These are phyloP conservation scores for Pachypeltis micranthus DNA, from an alignment of 1,140 invertebrate genomes.

Conservation along the genomic window DNA sequence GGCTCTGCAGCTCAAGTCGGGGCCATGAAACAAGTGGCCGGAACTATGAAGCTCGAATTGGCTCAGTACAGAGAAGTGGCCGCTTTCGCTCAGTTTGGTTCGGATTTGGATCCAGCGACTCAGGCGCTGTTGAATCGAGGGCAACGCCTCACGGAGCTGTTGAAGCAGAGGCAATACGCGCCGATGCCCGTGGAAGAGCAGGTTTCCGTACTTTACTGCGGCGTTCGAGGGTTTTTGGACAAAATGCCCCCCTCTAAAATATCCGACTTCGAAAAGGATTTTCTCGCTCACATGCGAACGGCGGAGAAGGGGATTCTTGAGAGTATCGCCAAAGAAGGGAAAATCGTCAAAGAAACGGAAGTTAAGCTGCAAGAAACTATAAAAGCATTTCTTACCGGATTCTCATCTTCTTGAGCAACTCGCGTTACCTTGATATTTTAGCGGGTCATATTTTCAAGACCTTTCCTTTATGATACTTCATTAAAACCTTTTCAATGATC, in stretches of 20 bases:
- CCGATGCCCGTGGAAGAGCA: slow-evolving; percentile 98
- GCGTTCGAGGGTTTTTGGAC: slow-evolving; percentile 95
- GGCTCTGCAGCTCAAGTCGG: slow-evolving; percentile 99
- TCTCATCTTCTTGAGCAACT: slow-evolving; percentile 35
- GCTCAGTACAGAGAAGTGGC: slow-evolving; percentile 99
- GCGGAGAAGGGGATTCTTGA: slow-evolving; percentile 73
- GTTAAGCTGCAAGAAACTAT: slow-evolving; percentile 91
- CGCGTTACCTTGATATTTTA: background rate
- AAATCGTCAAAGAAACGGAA: slow-evolving; percentile 83
- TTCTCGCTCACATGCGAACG: slow-evolving; percentile 73
- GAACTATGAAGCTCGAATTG: slow-evolving; percentile 99
- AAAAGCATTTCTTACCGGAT: slow-evolving; percentile 74
- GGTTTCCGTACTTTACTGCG: slow-evolving; percentile 97
- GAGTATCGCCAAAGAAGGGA: slow-evolving; percentile 87
- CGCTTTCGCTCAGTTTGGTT: slow-evolving; percentile 99
- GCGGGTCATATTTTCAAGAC: background rate
- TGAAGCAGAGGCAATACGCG: slow-evolving; percentile 99
- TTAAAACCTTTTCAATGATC: background rate
- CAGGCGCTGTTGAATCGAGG: slow-evolving; percentile 97
- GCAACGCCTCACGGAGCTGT: slow-evolving; percentile 93
- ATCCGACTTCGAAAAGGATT: slow-evolving; percentile 93
- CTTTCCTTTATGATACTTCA: background rate
- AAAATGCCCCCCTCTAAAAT: slow-evolving; percentile 96
- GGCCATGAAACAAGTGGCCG: slow-evolving; percentile 99
- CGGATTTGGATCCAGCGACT: slow-evolving; percentile 97